These are phyloP conservation scores for Fregata magnificens DNA, from an alignment of 2,113 vertebrate species.

Conservation along the genomic window DNA sequence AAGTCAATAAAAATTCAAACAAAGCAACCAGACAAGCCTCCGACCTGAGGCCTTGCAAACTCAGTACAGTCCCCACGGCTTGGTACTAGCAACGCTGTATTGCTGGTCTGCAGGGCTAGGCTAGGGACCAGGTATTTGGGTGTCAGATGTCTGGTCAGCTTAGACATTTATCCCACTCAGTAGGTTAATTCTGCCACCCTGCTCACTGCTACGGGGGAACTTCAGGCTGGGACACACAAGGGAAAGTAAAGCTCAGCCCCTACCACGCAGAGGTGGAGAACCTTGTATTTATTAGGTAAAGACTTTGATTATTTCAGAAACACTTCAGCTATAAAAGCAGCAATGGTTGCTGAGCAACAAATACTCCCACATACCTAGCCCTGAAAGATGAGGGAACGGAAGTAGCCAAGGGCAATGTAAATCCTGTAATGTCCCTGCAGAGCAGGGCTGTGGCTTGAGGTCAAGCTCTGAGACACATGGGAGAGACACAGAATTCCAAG, in stretches of 20 bases:
- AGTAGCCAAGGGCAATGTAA: background rate
- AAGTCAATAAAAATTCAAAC: background rate
- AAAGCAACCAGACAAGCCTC: background rate
- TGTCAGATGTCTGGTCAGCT: accelerated
- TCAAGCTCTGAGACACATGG: background rate
- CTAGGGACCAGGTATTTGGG: too few relatives aligned
- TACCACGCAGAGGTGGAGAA: background rate
- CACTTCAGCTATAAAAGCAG: background rate
- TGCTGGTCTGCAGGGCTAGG: background rate
- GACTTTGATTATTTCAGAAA: background rate
- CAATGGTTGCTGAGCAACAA: background rate
- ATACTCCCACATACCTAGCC: background rate
- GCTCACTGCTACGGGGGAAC: background rate
- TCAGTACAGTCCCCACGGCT: background rate
- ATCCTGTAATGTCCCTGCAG: background rate
- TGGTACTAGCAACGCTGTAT: background rate
- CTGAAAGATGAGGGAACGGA: background rate
- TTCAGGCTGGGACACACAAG: background rate
- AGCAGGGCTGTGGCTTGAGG: background rate
- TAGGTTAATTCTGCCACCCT: background rate
- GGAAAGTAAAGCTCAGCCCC: background rate
- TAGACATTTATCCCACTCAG: background rate
- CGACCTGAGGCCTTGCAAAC: background rate
- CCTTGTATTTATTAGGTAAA: background rate
- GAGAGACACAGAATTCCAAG: background rate